Evolutionary conservation across 2,797 vertebrate genomes (phyloP).

Genomic region (Lepilemur ruficaudatus): DNA sequence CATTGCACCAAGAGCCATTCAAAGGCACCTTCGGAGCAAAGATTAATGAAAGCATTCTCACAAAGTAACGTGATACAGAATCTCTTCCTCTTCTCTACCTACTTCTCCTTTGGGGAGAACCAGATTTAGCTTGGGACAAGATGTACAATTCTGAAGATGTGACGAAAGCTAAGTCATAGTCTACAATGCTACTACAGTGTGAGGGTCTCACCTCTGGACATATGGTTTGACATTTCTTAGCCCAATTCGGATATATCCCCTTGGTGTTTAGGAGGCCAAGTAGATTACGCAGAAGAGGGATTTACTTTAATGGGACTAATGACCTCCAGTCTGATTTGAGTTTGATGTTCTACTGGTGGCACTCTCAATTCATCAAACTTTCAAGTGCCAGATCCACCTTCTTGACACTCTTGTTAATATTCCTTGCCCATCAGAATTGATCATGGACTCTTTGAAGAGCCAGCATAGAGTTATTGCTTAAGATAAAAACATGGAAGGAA

Average conservation of each 20-base stretch:
- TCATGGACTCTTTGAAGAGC: constrained; percentile 5
- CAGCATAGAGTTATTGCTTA: constrained; percentile 18
- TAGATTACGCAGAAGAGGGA: neutral
- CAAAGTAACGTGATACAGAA: constrained; percentile 58
- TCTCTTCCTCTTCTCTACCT: constrained; percentile 25
- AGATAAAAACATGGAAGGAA: neutral
- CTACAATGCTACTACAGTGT: neutral
- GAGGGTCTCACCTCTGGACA: neutral
- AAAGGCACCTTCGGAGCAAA: constrained; percentile 65
- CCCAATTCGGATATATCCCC: neutral
- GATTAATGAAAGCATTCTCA: constrained; percentile 73
- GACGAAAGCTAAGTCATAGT: constrained; percentile 21
- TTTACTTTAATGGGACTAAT: neutral
- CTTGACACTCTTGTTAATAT: neutral
- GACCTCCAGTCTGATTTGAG: neutral
- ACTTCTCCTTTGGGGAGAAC: constrained; percentile 38
- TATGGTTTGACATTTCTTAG: neutral
- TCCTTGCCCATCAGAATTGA: neutral
- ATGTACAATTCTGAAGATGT: constrained; percentile 20
- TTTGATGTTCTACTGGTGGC: neutral
- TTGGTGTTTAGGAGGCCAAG: neutral
- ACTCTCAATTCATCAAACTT: neutral
- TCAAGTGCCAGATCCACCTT: neutral
- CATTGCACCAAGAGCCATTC: constrained; percentile 36
- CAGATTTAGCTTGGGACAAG: constrained; percentile 53